Conservation (phyloP, 1,140 invertebrate genomes). For the Neuroterus valhalla region DNA sequence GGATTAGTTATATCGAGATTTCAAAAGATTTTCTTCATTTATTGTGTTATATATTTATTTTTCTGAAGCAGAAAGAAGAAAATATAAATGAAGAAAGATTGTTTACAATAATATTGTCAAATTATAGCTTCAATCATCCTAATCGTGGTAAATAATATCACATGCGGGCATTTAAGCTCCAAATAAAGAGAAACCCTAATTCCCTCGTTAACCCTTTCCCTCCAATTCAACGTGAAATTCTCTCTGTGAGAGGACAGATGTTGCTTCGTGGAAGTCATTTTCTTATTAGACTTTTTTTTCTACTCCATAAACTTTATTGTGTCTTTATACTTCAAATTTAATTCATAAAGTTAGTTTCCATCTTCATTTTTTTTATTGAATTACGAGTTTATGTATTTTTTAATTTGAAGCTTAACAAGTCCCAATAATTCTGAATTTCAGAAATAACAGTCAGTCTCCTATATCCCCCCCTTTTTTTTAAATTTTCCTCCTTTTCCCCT, state of each 20-base stretch:
- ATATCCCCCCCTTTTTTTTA: too few species aligned
- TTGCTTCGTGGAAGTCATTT: slow-evolving; percentile 17
- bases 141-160: slow-evolving; percentile 14
- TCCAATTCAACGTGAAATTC: slow-evolving; percentile 19
- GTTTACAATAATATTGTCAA: background rate
- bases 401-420: too few species aligned
- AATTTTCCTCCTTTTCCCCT: too few species aligned
- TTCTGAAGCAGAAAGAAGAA: background rate
- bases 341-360: background rate
- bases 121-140: slow-evolving; percentile 1
- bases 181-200: slow-evolving; percentile 10
- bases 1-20: background rate
- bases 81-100: background rate
- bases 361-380: background rate
- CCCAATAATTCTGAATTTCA: too few species aligned
- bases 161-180: background rate
- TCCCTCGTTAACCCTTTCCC: slow-evolving; percentile 10
- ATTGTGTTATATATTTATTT: background rate
- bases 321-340: background rate
- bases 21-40: background rate
- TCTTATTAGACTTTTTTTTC: slow-evolving; percentile 1
- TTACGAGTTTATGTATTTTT: too few species aligned
- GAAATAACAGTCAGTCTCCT: too few species aligned
- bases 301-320: background rate
- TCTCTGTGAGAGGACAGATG: slow-evolving; percentile 7